Conservation (phyloP, 2,797 vertebrate genomes). For the Xerus rutilus region DNA sequence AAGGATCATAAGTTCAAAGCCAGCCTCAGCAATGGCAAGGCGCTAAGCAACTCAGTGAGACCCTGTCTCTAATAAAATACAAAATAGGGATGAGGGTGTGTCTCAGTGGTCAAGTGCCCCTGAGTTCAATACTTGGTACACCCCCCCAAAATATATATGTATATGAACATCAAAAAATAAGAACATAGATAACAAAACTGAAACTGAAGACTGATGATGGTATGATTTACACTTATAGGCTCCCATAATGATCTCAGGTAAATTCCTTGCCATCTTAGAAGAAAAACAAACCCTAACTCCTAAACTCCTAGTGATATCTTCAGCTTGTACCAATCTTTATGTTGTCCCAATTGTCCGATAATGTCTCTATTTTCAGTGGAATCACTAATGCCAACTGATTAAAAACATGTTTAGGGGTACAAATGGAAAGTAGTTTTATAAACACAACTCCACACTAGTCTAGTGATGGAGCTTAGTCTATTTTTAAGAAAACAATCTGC, state of each 20-base stretch:
- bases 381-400: not conserved
- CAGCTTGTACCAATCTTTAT: not conserved
- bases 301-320: not conserved
- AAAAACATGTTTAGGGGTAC: not conserved
- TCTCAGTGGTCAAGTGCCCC: too few relatives aligned
- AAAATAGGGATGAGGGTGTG: too few relatives aligned
- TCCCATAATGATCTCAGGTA: not conserved
- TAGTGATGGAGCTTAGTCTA: not conserved
- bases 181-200: not conserved
- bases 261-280: not conserved
- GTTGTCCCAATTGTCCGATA: not conserved
- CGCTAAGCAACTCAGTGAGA: too few relatives aligned
- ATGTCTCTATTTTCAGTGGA: slow-evolving; percentile 23
- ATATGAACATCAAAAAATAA: slow-evolving; percentile 3
- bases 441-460: not conserved
- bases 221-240: not conserved
- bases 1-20: too few relatives aligned
- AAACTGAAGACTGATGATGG: not conserved
- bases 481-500: not conserved
- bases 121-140: too few relatives aligned
- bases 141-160: too few relatives aligned
- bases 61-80: too few relatives aligned
- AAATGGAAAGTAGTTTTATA: not conserved
- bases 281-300: not conserved
- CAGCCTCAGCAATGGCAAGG: too few relatives aligned